phyloP scores from a whole-genome alignment of 2,113 vertebrate species.

The Alouatta palliata region DNA sequence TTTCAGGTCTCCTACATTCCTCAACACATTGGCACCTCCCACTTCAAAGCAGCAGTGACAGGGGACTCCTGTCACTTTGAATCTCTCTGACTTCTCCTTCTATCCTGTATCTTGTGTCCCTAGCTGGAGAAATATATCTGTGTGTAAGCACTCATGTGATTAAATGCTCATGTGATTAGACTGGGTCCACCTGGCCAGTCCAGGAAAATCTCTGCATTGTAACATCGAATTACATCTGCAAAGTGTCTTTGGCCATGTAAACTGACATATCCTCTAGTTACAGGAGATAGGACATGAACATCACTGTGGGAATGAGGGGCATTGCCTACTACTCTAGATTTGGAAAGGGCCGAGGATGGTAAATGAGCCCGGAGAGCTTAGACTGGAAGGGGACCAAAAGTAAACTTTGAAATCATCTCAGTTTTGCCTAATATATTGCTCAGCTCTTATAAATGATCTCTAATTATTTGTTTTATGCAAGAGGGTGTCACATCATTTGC shows the following conservation, averaged over 20 bases:
- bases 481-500: neutral
- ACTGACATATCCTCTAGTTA: neutral
- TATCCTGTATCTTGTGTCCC: neutral
- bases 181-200: neutral
- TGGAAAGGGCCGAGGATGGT: neutral
- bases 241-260: neutral
- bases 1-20: neutral
- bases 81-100: neutral
- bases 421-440: neutral
- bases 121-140: neutral
- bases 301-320: fast-evolving
- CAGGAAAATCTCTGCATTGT: neutral
- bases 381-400: neutral
- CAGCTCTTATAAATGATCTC: neutral
- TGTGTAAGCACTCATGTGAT: neutral
- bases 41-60: neutral
- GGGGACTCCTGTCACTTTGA: neutral
- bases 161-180: neutral
- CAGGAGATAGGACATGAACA: fast-evolving
- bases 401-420: neutral
- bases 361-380: neutral
- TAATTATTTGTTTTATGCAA: neutral
- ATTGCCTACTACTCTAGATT: neutral
- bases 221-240: neutral
- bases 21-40: fast-evolving